Conservation (phyloP, 1,140 invertebrate genomes). For the Oreohelix idahoensis region DNA sequence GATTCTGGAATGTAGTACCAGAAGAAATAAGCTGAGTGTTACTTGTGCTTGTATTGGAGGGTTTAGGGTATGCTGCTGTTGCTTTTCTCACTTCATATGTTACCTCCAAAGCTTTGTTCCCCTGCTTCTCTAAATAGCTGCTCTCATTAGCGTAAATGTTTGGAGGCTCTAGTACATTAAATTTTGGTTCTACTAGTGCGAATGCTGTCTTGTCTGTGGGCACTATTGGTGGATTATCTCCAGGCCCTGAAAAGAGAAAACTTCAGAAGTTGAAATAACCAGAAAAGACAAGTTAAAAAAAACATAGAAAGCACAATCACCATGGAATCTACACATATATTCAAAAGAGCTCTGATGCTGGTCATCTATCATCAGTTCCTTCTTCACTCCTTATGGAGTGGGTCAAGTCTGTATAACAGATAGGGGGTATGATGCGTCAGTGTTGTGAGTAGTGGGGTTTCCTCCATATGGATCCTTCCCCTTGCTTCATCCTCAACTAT, state of each 20-base stretch:
- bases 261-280: not conserved
- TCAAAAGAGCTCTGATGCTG: no score
- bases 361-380: no score
- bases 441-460: no score
- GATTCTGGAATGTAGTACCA: slow-evolving; percentile 44
- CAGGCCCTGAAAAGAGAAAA: not conserved
- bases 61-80: not conserved
- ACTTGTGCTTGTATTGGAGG: not conserved
- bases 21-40: not conserved
- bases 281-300: not conserved
- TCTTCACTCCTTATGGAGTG: no score
- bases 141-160: not conserved
- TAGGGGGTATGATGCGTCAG: no score
- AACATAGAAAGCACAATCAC: no score
- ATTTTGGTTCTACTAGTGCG: slow-evolving; percentile 8
- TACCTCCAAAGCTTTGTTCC: no score
- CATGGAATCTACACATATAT: no score
- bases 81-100: not conserved
- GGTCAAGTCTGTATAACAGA: no score
- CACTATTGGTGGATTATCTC: not conserved
- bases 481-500: no score
- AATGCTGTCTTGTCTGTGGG: not conserved
- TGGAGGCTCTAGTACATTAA: slow-evolving; percentile 29
- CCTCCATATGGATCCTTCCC: no score
- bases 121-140: not conserved